These are phyloP conservation scores for Python bivittatus DNA, from an alignment of 2,113 vertebrate species.

Conservation along the genomic window DNA sequence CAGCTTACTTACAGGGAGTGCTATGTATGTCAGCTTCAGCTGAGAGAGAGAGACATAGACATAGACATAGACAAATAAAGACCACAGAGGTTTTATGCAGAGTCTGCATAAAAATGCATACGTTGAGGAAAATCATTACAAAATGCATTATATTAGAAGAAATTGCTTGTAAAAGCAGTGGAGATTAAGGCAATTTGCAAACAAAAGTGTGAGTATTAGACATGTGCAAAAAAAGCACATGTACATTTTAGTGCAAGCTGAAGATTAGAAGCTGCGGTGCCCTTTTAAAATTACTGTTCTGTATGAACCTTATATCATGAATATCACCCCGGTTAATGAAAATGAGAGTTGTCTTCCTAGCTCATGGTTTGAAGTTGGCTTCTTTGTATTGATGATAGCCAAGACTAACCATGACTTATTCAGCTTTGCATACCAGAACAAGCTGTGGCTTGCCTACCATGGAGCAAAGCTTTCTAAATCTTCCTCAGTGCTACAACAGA, in stretches of 20 bases:
- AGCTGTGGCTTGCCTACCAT: not conserved
- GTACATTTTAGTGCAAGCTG: not conserved
- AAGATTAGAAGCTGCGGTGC: not conserved
- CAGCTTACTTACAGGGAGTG: not conserved
- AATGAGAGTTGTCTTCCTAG: not conserved
- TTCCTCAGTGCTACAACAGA: not conserved
- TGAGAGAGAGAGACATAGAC: not conserved
- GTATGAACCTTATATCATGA: not conserved
- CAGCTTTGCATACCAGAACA: not conserved
- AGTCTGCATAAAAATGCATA: not conserved
- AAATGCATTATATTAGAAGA: not conserved
- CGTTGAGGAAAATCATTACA: not conserved
- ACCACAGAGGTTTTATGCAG: not conserved
- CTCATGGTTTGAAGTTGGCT: not conserved
- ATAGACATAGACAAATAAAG: not conserved
- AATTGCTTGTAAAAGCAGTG: not conserved
- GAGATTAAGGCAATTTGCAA: not conserved
- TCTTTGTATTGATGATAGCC: not conserved
- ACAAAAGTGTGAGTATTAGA: not conserved
- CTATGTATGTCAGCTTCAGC: not conserved
- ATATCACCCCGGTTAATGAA: not conserved
- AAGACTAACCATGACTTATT: not conserved
- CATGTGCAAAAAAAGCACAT: not conserved
- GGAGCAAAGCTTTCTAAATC: not conserved
- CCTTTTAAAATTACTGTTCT: not conserved